These are phyloP conservation scores for Watsonalla binaria DNA, from an alignment of 2,888 invertebrate species.

Conservation along the genomic window DNA sequence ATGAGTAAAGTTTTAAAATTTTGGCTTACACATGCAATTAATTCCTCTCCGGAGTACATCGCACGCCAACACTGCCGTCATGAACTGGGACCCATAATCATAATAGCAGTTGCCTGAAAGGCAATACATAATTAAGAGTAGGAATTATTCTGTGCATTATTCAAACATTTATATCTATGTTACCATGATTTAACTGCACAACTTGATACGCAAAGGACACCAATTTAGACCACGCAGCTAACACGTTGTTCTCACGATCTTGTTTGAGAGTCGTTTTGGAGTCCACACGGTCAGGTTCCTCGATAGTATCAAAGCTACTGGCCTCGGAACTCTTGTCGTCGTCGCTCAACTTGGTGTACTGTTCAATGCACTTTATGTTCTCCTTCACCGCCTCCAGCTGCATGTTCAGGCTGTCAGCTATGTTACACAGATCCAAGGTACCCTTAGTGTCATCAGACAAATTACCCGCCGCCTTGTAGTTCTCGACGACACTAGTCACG, in stretches of 20 bases:
- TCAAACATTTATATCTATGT: constrained; percentile 9
- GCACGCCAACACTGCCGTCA: constrained; percentile 61
- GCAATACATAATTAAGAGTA: background rate
- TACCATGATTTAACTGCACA: constrained; percentile 58
- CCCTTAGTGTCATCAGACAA: constrained; percentile 31
- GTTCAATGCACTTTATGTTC: constrained; percentile 45
- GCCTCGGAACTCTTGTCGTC: constrained; percentile 29
- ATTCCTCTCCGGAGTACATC: constrained; percentile 62
- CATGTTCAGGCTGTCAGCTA: constrained; percentile 6
- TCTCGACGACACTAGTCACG: constrained; percentile 37
- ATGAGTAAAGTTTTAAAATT: constrained; percentile 8
- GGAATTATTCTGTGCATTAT: background rate
- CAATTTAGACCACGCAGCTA: constrained; percentile 54
- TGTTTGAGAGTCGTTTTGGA: constrained; percentile 14
- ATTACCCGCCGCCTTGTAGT: constrained; percentile 26
- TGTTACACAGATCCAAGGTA: constrained; percentile 15
- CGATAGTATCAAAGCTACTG: constrained; percentile 17
- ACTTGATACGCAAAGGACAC: constrained; percentile 65
- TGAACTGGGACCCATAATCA: constrained; percentile 62
- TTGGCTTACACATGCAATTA: constrained; percentile 55
- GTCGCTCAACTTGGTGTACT: constrained; percentile 33
- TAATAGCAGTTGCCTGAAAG: constrained; percentile 63
- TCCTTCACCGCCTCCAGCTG: constrained; percentile 51
- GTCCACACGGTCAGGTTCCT: constrained; percentile 12
- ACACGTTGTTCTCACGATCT: constrained; percentile 31